Evolutionary conservation across 2,113 vertebrate species (phyloP).

Genomic region (Macquaria ambigua): DNA sequence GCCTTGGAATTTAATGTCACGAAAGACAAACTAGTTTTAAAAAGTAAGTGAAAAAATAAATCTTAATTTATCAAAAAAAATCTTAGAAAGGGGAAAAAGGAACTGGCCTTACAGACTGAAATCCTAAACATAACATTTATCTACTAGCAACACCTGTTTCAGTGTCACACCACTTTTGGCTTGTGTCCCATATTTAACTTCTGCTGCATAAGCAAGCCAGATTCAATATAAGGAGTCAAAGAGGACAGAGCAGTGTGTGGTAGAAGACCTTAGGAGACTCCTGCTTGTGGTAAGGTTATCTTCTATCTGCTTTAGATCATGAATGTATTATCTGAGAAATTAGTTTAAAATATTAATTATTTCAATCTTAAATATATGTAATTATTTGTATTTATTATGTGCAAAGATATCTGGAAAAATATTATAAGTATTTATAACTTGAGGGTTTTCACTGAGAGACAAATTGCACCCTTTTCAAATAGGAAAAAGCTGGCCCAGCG

Average conservation of each 20-base stretch:
- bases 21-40: not conserved
- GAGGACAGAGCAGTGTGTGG: constrained; percentile 39
- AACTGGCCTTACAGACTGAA: too few relatives aligned
- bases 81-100: not conserved
- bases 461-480: not conserved
- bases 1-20: not conserved
- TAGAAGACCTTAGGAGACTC: constrained; percentile 29
- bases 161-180: constrained; percentile 48
- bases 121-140: not conserved
- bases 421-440: not conserved
- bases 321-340: not conserved
- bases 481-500: constrained; percentile 44
- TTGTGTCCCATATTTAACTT: constrained; percentile 50
- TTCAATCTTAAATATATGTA: not conserved
- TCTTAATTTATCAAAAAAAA: not conserved
- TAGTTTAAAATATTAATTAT: not conserved
- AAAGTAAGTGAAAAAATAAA: too few relatives aligned
- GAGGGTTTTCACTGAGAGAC: not conserved
- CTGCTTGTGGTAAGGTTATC: constrained; percentile 49
- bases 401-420: too few relatives aligned
- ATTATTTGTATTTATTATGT: not conserved
- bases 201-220: constrained; percentile 25
- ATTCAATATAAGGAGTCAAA: constrained; percentile 47
- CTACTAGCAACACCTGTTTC: not conserved
- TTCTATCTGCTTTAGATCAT: not conserved